Evolutionary conservation across 2,113 vertebrate species (phyloP).

Genomic region (Coryphaenoides rupestris): DNA sequence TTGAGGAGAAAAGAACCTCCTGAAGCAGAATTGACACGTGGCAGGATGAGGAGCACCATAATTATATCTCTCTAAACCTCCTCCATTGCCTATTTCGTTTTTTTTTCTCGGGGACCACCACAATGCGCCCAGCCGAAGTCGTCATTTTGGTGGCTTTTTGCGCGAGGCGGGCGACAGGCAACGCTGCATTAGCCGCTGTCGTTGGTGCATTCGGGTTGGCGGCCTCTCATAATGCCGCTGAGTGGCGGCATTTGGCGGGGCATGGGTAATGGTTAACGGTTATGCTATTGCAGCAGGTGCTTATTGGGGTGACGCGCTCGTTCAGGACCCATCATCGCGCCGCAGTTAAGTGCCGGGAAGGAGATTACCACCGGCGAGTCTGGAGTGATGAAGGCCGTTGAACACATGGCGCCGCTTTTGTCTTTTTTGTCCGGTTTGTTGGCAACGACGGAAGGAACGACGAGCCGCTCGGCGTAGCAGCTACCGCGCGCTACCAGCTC

Average conservation of each 20-base stretch:
- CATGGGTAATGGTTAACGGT: constrained; percentile 63
- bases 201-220: constrained; percentile 44
- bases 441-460: constrained; percentile 8
- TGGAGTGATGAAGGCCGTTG: constrained; percentile 38
- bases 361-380: constrained; percentile 38
- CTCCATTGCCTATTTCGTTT: too few species aligned
- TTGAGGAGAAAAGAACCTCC: too few species aligned
- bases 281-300: constrained; percentile 65
- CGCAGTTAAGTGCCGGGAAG: constrained; percentile 53
- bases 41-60: too few species aligned
- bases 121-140: constrained; percentile 18
- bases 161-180: too few species aligned
- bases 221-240: constrained; percentile 45
- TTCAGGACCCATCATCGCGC: constrained; percentile 53
- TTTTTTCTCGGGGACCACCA: neutral
- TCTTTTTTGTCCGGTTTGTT: neutral
- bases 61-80: too few species aligned
- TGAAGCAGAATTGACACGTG: too few species aligned
- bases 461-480: too few species aligned
- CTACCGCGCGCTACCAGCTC: too few species aligned
- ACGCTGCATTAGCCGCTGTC: constrained; percentile 46
- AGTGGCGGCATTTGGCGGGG: constrained; percentile 50
- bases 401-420: constrained; percentile 48
- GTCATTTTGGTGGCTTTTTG: constrained; percentile 24
- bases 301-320: constrained; percentile 64